Base-by-base conservation (phyloP, 1,140 invertebrate genomes). In the Diabrotica virgifera region DNA sequence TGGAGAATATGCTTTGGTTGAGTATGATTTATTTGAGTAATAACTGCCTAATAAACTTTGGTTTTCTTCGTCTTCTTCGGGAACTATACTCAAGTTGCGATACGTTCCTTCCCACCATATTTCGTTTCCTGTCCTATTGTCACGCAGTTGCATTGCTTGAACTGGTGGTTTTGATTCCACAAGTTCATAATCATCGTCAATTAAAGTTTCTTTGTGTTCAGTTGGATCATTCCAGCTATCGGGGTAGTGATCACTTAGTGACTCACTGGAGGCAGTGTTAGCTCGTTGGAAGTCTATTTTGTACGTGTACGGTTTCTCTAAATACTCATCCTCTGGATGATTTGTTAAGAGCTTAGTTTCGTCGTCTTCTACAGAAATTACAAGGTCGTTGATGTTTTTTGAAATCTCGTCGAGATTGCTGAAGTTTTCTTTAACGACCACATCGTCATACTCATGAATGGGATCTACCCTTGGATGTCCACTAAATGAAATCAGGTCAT, bases 101-200 rank as follows among this genome's bases (percentile, higher is more conserved):
- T 79, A 80, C 0, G 76, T 76, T 12, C 78, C 77, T 69, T 78
- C 78, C 70, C 75, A 80, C 79, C 79, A 79, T 58, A 79, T 73
- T 59, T 78, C 72, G 51, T 67, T 62, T 9, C 59, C 57, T 11
- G 52, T 57, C 40, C 54, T 52, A 51, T 63, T 37, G 35, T 71
- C 51, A 36, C 67, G 62, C 7, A 65, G 24, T 36, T 67, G 68
- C 52, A 70, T 68, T 10, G 64, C 62, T 14, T 68, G 59, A 12
- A 68, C 55, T 38, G 66, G 0, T 57, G 65, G 57, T 66, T 72
- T 66, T 50, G 65, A 68, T 36, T 78, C 74, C 11, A 78, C 70
- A 0, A 72, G 71, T 70, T 79, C 76, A 52, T 78, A 78, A 56
- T 72, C 64, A 40, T 69, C 59, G 12, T 74, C 70, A n/a, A 67